Base-by-base conservation (phyloP, 1,140 invertebrate genomes). In the Zaprionus africanus region DNA sequence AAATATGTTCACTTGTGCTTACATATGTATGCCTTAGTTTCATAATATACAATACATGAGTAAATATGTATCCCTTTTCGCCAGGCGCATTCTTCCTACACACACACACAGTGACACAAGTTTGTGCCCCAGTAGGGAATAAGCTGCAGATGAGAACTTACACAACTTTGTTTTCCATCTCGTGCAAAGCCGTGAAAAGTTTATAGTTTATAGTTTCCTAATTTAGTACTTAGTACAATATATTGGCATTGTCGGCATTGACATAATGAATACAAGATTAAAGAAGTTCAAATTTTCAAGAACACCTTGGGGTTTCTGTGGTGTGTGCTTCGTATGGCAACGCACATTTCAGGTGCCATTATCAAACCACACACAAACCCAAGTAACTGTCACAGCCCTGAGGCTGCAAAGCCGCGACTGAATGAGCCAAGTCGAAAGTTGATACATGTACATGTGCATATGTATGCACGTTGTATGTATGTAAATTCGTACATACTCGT, bases 311-410 rank as follows among this genome's bases (percentile, higher is more conserved):
- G 41, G 41, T 51, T 51, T 41, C 13, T 51, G 46, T 51, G 46
- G 46, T 51, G 3, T 51, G 38, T n/a, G 38, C 38, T 69, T 76
- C 59, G 82, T 34, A 34, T 34, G 31, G 82, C 63, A 82, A 82
- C 76, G 82, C 74, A 65, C 63, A 76, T 54, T 65, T 65, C 17
- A 77, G 82, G 81, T 83, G 81, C 83, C 81, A 83, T 83, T 83
- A 83, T 83, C 81, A 83, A 83, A 77, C 75, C 73, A 57, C 64
- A 67, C 49, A n/a, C 31, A 34, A 34, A 22, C n/a, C 64, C 53
- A 46, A 51, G 46, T 24, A 13, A 24, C 19, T 56, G 15, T 49
- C 51, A 58, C 46, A 56, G 53, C 38, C 57, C 54, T 62, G 34
- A 56, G 62, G 54, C 62, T 17, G 51, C 62, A 66, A 72, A 43